Evolutionary conservation across 53 echinoderm and acorn worm genomes (phyloP).

Genomic region (Astropecten irregularis): DNA sequence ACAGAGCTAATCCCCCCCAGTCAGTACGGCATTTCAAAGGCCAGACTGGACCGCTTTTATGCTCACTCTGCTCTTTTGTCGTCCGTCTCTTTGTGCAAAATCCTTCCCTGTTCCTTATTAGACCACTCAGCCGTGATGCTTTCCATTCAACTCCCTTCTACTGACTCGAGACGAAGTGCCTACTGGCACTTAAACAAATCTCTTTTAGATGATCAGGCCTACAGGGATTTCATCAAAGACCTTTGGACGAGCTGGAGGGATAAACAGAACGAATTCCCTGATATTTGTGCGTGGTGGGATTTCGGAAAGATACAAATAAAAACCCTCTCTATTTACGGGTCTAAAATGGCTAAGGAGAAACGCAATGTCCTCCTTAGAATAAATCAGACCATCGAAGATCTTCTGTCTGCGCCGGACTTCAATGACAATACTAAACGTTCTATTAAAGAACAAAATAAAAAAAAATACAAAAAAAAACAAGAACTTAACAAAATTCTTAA

Average conservation of each 20-base stretch:
- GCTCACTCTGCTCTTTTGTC: neutral
- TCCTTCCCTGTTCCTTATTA: slow-evolving; percentile 1
- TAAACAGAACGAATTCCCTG: slow-evolving; percentile 10
- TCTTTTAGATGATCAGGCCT: slow-evolving; percentile 18
- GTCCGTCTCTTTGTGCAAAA: neutral
- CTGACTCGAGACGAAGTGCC: neutral
- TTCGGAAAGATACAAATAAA: slow-evolving; percentile 34
- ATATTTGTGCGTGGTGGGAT: slow-evolving; percentile 27
- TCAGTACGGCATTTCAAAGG: neutral
- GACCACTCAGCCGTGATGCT: neutral
- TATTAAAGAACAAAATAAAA: slow-evolving; percentile 9
- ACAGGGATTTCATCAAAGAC: neutral
- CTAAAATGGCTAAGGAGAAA: no score
- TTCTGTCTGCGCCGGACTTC: slow-evolving; percentile 12
- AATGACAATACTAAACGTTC: neutral
- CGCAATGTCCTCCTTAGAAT: no score
- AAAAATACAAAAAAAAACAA: no score
- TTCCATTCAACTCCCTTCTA: neutral
- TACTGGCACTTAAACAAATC: slow-evolving; percentile 37
- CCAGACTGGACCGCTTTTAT: slow-evolving; percentile 15
- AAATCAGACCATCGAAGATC: no score
- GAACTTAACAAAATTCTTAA: neutral
- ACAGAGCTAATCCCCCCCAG: no score
- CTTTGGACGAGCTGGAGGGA: slow-evolving; percentile 29
- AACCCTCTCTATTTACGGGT: neutral